Evolutionary conservation across 2,797 vertebrate species (phyloP), one percentile per base, ranked within the genome.

Genomic region (Phataginus tetradactyla): DNA sequence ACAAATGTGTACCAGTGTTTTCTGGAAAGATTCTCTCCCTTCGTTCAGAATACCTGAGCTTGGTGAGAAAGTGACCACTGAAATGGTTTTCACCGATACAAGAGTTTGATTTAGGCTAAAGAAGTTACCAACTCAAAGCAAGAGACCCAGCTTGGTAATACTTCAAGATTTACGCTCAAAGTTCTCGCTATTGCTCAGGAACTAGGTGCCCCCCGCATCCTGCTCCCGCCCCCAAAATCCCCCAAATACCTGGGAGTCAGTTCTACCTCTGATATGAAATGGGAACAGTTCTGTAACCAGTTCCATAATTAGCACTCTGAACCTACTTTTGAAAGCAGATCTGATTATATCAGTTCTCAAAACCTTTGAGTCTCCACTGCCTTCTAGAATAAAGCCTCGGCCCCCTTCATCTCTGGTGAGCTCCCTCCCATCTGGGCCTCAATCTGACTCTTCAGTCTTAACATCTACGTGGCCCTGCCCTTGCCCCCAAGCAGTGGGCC

Each of bases 121-220:
- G 55, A 23, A 79, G 32, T 9, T 64, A 81, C 53, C 27, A 32
- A 23, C 5, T 5, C 29, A 75, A 42, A 86, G 72, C 57, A 59
- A 74, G 42, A 94, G 96, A 80, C 1, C 1, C 0, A 0, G 5
- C 5, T 90, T 49, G 63, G 1, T 53, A 63, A 29, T 23, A 57
- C 25, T 71, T 0, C 0, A 90, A 83, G 95, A 83, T 64, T 39
- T n/a, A 53, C 1, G 88, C 95, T 75, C 59, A 8, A 92, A 75
- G 18, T 66, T 72, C 37, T 78, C 66, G 15, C 49, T 71, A 21
- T 10, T 95, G 51, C 85, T 93, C 45, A 90, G 37, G 45, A 92
- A 34, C 32, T 55, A 51, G 96, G 34, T 14, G 51, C 37, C 34
- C 32, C 7, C 21, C 4, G 45, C 45, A 45, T 45, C 45, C 45